Evolutionary conservation across 2,888 invertebrate genomes (phyloP).

Genomic region (Lochmaea crataegi): DNA sequence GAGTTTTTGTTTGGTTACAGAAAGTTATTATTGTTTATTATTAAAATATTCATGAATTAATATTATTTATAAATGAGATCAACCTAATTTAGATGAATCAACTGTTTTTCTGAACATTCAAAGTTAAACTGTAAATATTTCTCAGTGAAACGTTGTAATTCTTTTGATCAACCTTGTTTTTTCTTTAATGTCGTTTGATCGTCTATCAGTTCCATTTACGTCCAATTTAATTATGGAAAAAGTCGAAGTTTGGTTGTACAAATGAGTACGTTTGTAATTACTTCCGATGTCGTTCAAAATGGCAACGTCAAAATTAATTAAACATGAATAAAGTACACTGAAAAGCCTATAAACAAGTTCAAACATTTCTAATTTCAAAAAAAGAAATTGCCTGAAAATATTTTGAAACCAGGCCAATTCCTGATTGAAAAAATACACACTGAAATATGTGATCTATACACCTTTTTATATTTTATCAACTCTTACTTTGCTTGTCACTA

Average conservation of each 20-base stretch:
- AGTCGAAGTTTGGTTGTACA: neutral
- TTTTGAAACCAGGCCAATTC: too few species aligned
- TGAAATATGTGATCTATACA: too few species aligned
- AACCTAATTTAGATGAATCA: too few species aligned
- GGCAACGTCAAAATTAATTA: neutral
- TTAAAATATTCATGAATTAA: too few species aligned
- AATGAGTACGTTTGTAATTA: neutral
- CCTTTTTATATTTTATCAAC: too few species aligned
- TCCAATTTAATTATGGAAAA: neutral
- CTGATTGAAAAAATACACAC: too few species aligned
- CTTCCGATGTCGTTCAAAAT: neutral
- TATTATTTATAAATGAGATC: too few species aligned
- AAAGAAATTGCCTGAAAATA: too few species aligned
- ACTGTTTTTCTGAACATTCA: neutral
- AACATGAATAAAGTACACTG: neutral
- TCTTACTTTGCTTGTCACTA: too few species aligned
- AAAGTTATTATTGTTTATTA: too few species aligned
- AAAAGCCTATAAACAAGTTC: neutral
- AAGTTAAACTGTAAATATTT: neutral
- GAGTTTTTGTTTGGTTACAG: too few species aligned
- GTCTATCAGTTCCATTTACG: neutral
- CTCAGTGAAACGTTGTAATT: neutral
- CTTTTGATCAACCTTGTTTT: neutral
- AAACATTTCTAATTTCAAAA: neutral
- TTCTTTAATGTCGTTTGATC: neutral